Evolutionary conservation across 1,140 invertebrate species (phyloP).

Genomic region (Arctopsyche grandis): DNA sequence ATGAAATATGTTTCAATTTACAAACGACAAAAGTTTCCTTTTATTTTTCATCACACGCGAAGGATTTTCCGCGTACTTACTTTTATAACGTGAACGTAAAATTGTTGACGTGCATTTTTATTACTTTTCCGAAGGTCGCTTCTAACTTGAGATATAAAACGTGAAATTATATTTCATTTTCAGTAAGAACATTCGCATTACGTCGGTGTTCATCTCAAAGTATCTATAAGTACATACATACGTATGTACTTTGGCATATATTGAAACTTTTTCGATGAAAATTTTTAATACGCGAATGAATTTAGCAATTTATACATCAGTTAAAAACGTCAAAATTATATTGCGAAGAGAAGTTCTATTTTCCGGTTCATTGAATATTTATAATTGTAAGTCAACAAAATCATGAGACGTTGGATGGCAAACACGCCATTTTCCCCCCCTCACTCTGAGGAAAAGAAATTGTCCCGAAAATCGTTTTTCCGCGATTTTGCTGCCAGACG

Average conservation of each 20-base stretch:
- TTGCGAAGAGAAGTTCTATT: constrained; percentile 18
- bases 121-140: not conserved
- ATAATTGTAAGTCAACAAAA: constrained; percentile 44
- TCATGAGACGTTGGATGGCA: constrained; percentile 16
- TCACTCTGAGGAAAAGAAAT: not conserved
- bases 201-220: too few relatives aligned
- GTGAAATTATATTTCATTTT: too few relatives aligned
- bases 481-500: not conserved
- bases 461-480: constrained; percentile 12
- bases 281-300: too few relatives aligned
- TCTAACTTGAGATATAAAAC: too few relatives aligned
- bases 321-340: constrained; percentile 10
- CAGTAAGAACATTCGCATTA: too few relatives aligned
- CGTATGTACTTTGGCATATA: too few relatives aligned
- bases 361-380: constrained; percentile 43
- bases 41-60: not conserved
- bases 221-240: too few relatives aligned
- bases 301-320: too few relatives aligned
- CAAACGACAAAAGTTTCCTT: not conserved
- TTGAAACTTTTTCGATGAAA: too few relatives aligned
- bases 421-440: constrained; percentile 1
- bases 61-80: not conserved
- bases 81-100: constrained; percentile 1
- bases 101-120: constrained; percentile 11
- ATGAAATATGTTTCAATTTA: not conserved